Evolutionary conservation across 2,888 invertebrate genomes (phyloP).

Genomic region (Drosophila picticornis): DNA sequence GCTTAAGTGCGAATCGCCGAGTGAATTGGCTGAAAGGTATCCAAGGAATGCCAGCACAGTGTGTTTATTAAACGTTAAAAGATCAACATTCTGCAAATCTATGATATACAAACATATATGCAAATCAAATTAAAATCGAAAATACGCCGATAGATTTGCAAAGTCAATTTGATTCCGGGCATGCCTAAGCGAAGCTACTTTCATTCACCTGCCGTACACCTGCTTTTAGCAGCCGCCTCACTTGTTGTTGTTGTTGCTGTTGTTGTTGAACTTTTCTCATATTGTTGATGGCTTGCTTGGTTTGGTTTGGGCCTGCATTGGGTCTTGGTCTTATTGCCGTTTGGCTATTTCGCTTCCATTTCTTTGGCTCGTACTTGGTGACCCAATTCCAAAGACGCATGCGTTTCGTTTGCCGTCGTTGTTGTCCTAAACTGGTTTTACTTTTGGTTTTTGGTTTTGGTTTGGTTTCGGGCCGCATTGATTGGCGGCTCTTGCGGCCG

Average conservation of each 20-base stretch:
- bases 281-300: conserved; percentile 19
- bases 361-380: conserved; percentile 72
- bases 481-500: conserved; percentile 61
- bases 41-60: conserved; percentile 31
- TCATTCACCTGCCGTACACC: conserved; percentile 58
- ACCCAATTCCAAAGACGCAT: conserved; percentile 77
- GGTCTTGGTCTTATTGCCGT: conserved; percentile 47
- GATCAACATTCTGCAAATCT: conserved; percentile 11
- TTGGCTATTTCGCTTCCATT: conserved; percentile 60
- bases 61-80: conserved; percentile 1
- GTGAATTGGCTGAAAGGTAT: conserved; percentile 25
- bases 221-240: conserved; percentile 16
- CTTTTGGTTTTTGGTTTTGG: background rate
- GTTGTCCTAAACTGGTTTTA: conserved; percentile 77
- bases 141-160: conserved; percentile 6
- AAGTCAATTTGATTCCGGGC: conserved; percentile 22
- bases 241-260: conserved; percentile 16
- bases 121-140: conserved; percentile 14
- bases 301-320: conserved; percentile 33
- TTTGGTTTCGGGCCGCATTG: conserved; percentile 54
- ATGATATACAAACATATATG: background rate
- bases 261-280: conserved; percentile 25
- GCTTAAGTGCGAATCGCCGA: conserved; percentile 32
- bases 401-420: conserved; percentile 50
- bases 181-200: conserved; percentile 41